Percentiles rank a stretch among this genome's conserved stretches.
These are phyloP conservation scores for Aphidoletes aphidimyza DNA, from an alignment of 2,888 invertebrate species.

Conservation along the genomic window DNA sequence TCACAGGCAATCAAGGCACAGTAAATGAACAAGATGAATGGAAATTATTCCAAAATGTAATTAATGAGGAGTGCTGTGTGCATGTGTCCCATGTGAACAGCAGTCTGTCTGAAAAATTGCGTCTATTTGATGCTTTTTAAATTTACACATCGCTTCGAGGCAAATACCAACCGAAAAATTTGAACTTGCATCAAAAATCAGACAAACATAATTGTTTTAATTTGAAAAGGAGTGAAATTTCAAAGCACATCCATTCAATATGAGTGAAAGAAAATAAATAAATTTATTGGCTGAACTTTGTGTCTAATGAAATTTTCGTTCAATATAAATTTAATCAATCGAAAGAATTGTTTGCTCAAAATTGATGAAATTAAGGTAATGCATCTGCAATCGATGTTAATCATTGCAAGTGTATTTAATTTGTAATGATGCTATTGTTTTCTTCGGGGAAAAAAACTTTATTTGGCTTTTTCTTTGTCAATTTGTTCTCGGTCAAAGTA, in stretches of 20 bases:
- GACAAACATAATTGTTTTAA: not conserved
- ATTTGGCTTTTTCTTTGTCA: not conserved
- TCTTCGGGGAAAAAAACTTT: not conserved
- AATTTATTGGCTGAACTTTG: not conserved
- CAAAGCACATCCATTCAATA: not conserved
- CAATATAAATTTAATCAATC: slow-evolving; percentile 26
- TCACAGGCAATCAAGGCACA: not conserved
- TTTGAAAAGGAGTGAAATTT: slow-evolving; percentile 39
- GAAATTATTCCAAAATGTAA: slow-evolving; percentile 15
- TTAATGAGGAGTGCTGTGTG: not conserved
- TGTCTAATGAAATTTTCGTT: no score
- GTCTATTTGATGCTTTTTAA: no score
- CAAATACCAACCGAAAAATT: no score
- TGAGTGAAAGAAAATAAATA: not conserved
- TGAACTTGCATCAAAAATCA: not conserved
- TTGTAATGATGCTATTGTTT: not conserved
- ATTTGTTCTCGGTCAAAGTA: slow-evolving; percentile 1
- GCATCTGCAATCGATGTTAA: not conserved
- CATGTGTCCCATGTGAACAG: not conserved
- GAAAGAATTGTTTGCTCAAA: not conserved
- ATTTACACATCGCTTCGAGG: no score
- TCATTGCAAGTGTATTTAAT: not conserved
- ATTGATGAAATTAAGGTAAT: not conserved
- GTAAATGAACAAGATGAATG: not conserved
- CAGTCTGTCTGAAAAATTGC: not conserved